Evolutionary conservation across 1,140 invertebrate genomes (phyloP).

Genomic region (Cephus cinctus): DNA sequence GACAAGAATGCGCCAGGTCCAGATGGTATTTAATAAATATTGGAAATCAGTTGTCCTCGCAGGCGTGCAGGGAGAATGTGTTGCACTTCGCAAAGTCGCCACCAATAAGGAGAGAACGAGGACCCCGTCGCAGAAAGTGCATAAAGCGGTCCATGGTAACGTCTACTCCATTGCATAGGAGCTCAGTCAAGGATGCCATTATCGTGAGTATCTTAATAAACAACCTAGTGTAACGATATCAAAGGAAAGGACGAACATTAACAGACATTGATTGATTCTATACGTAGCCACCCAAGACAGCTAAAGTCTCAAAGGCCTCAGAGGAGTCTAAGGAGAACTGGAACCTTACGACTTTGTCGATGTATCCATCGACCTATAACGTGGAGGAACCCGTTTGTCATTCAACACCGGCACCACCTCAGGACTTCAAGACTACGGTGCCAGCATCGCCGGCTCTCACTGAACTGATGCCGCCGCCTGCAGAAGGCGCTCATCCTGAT

Average conservation of each 20-base stretch:
- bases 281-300: constrained; percentile 35
- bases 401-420: constrained; percentile 19
- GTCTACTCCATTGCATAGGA: constrained; percentile 48
- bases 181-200: constrained; percentile 38
- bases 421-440: constrained; percentile 35
- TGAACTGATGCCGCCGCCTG: constrained; percentile 42
- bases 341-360: constrained; percentile 36
- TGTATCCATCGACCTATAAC: constrained; percentile 34
- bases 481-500: constrained; percentile 36
- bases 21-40: constrained; percentile 17
- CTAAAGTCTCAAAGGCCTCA: constrained; percentile 37
- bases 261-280: too few species aligned
- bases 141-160: constrained; percentile 53
- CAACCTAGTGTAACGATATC: too few species aligned
- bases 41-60: constrained; percentile 19
- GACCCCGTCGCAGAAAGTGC: constrained; percentile 48
- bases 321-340: constrained; percentile 56
- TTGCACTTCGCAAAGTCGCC: constrained; percentile 51
- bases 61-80: constrained; percentile 57
- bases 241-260: too few species aligned
- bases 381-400: constrained; percentile 27
- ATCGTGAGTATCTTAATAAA: too few species aligned
- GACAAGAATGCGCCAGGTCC: too few species aligned
- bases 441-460: constrained; percentile 29
- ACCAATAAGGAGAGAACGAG: constrained; percentile 43